Conservation (phyloP, 2,113 vertebrate genomes). For the Lonchura striata region DNA sequence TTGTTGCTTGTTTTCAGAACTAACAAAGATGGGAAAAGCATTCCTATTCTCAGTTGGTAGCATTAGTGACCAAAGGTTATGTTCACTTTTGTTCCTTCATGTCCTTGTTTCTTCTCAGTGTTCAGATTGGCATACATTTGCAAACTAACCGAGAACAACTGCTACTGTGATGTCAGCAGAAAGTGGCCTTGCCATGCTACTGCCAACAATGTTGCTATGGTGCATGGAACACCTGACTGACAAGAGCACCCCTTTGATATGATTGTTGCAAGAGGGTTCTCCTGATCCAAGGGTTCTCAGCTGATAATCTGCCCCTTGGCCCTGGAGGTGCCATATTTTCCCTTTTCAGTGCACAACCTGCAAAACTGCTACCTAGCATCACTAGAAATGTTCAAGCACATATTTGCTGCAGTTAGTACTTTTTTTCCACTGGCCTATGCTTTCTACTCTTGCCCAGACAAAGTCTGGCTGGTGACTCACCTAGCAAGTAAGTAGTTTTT, state of each 20-base stretch:
- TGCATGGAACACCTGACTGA: neutral
- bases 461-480: neutral
- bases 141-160: fast-evolving
- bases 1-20: neutral
- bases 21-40: neutral
- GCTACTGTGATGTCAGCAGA: neutral
- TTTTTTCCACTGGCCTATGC: neutral
- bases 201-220: neutral
- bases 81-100: neutral
- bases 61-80: neutral
- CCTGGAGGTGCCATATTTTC: neutral
- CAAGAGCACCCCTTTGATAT: neutral
- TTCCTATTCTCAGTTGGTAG: neutral
- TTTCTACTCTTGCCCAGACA: neutral
- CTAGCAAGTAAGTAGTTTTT: neutral
- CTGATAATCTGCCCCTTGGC: neutral
- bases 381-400: neutral
- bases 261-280: neutral
- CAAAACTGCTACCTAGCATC: fast-evolving
- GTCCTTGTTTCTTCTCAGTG: neutral
- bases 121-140: neutral
- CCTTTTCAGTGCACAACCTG: neutral
- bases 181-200: fast-evolving
- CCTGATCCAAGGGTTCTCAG: neutral
- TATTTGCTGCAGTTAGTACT: neutral